Conservation (phyloP, 2,888 invertebrate species). For the Ferdinandea cuprea region DNA sequence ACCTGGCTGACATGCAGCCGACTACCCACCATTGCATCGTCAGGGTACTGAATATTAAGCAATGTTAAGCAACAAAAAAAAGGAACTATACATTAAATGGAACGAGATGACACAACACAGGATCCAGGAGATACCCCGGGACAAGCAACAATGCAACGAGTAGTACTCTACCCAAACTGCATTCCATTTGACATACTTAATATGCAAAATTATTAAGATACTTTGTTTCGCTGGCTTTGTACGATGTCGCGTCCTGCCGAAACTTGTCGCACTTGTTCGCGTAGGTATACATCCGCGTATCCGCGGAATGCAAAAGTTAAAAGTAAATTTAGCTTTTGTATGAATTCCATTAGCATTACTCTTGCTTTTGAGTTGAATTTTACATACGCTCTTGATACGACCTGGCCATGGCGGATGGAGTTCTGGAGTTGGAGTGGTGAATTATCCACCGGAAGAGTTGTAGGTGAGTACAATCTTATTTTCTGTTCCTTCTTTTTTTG, state of each 20-base stretch:
- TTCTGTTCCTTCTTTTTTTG: background rate
- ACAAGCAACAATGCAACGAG: background rate
- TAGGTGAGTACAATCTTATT: slow-evolving; percentile 9
- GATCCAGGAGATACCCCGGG: background rate
- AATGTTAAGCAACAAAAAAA: background rate
- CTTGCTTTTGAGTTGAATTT: slow-evolving; percentile 38
- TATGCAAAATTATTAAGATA: slow-evolving; percentile 56
- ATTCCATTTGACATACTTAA: slow-evolving; percentile 42
- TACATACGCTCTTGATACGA: slow-evolving; percentile 13
- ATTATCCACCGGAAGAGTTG: slow-evolving; percentile 8
- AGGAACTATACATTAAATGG: slow-evolving; percentile 13
- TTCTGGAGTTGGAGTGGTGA: too few relatives aligned
- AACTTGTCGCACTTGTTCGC: slow-evolving; percentile 8
- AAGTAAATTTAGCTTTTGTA: slow-evolving; percentile 54
- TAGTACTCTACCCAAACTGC: background rate
- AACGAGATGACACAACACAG: slow-evolving; percentile 1
- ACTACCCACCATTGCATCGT: background rate
- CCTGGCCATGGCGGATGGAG: background rate
- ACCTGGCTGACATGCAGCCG: slow-evolving; percentile 1
- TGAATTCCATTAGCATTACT: slow-evolving; percentile 59
- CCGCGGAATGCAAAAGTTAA: slow-evolving; percentile 47
- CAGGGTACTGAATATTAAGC: slow-evolving; percentile 30
- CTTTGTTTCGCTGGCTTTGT: slow-evolving; percentile 38
- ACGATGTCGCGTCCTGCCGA: slow-evolving; percentile 34
- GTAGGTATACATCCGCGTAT: background rate